Percentiles rank a stretch among this genome's conserved stretches.
Evolutionary conservation across 2,888 invertebrate species (phyloP).

Genomic region (Dyspetes luteomarginatus): DNA sequence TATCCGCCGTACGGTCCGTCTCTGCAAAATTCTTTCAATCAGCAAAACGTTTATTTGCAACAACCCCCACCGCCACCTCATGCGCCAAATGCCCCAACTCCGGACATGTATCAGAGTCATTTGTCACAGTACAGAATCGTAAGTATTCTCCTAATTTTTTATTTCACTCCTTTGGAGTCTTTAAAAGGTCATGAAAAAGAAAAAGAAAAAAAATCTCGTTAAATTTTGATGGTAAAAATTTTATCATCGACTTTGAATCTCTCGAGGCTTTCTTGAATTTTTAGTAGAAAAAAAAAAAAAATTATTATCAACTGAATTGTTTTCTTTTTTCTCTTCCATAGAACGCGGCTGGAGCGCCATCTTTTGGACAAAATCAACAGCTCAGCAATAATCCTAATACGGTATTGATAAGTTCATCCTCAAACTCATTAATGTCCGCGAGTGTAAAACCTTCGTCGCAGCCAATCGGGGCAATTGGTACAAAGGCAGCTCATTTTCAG

Average conservation of each 20-base stretch:
- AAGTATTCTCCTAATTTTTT: constrained; percentile 66
- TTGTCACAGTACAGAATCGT: constrained; percentile 86
- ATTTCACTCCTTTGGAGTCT: no score
- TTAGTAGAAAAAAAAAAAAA: no score
- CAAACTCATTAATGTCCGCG: constrained; percentile 95
- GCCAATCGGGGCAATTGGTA: constrained; percentile 93
- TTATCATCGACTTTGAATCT: constrained; percentile 1
- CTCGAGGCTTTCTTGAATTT: no score
- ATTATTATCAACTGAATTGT: no score
- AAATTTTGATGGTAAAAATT: no score
- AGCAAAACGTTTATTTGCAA: constrained; percentile 83
- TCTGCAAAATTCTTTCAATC: constrained; percentile 84
- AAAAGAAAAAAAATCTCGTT: not conserved
- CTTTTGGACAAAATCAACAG: constrained; percentile 92
- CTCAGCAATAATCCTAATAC: constrained; percentile 93
- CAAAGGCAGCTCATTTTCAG: constrained; percentile 86
- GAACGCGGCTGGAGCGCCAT: constrained; percentile 85
- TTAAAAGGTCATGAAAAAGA: no score
- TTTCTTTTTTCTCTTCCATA: constrained; percentile 67
- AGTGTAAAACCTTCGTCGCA: constrained; percentile 93
- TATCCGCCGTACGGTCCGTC: constrained; percentile 90
- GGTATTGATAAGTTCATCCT: constrained; percentile 93
- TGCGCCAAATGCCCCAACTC: constrained; percentile 85
- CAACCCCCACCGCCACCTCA: constrained; percentile 86
- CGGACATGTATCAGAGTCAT: constrained; percentile 89